Conservation (phyloP, 2,113 vertebrate species). For the Aptenodytes patagonicus region DNA sequence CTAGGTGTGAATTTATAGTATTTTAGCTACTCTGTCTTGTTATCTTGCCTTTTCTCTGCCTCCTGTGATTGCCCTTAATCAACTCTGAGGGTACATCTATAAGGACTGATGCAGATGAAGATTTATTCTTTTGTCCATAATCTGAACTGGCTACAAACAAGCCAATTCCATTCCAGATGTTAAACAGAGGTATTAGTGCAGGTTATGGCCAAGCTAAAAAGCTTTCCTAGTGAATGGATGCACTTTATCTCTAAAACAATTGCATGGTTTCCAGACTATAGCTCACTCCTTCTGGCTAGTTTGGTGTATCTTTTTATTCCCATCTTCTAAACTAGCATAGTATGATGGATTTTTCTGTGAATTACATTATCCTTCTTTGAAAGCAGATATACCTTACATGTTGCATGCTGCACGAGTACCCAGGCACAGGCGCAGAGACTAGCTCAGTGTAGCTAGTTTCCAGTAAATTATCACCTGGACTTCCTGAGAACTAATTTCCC, state of each 20-base stretch:
- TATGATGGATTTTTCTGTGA: neutral
- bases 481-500: neutral
- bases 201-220: neutral
- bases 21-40: neutral
- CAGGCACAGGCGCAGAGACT: neutral
- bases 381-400: neutral
- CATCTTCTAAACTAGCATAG: neutral
- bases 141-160: neutral
- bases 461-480: neutral
- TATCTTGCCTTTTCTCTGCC: neutral
- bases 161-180: neutral
- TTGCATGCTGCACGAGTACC: neutral
- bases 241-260: neutral
- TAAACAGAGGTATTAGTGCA: neutral
- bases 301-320: neutral
- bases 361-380: neutral
- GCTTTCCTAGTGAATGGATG: neutral
- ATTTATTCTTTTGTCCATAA: neutral
- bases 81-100: neutral
- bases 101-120: neutral
- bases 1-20: neutral
- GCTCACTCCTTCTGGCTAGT: neutral
- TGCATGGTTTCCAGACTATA: neutral
- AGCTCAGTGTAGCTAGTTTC: neutral
- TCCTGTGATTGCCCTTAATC: neutral